Percentiles rank a stretch among this genome's conserved stretches.
phyloP scores from a whole-genome alignment of 2,888 invertebrate genomes.

The Pyrgus malvae region DNA sequence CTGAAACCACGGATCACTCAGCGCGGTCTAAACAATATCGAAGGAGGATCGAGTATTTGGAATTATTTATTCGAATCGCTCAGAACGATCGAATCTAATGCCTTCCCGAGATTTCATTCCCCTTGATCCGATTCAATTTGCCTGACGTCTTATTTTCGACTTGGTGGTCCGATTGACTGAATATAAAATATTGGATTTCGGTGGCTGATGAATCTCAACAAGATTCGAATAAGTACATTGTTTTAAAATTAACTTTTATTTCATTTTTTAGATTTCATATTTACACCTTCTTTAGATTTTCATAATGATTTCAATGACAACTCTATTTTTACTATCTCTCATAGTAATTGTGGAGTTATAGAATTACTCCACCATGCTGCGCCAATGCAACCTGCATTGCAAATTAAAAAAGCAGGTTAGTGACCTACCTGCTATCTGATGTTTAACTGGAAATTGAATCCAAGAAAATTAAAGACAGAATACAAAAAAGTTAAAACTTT shows the following conservation, averaged over 20 bases:
- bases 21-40: slow-evolving; percentile 47
- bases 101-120: slow-evolving; percentile 62
- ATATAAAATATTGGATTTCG: slow-evolving; percentile 16
- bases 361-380: too few species aligned
- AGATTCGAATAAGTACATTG: not conserved
- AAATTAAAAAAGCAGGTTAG: too few species aligned
- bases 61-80: slow-evolving; percentile 68
- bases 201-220: not conserved
- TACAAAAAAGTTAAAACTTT: too few species aligned
- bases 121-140: slow-evolving; percentile 71
- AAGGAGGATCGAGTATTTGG: slow-evolving; percentile 52
- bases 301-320: too few species aligned
- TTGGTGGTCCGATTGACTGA: slow-evolving; percentile 59
- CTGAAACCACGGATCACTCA: slow-evolving; percentile 8
- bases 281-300: too few species aligned
- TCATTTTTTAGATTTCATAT: too few species aligned
- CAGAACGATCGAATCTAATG: slow-evolving; percentile 67
- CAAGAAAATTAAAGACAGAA: too few species aligned
- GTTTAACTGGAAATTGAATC: too few species aligned
- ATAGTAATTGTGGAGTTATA: too few species aligned
- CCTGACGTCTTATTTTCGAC: slow-evolving; percentile 74
- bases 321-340: too few species aligned
- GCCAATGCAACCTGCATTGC: too few species aligned
- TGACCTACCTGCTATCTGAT: too few species aligned
- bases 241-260: not conserved